Evolutionary conservation across 2,797 vertebrate genomes (phyloP), one percentile per base, ranked within the genome.

Genomic region (Sciaenops ocellatus): DNA sequence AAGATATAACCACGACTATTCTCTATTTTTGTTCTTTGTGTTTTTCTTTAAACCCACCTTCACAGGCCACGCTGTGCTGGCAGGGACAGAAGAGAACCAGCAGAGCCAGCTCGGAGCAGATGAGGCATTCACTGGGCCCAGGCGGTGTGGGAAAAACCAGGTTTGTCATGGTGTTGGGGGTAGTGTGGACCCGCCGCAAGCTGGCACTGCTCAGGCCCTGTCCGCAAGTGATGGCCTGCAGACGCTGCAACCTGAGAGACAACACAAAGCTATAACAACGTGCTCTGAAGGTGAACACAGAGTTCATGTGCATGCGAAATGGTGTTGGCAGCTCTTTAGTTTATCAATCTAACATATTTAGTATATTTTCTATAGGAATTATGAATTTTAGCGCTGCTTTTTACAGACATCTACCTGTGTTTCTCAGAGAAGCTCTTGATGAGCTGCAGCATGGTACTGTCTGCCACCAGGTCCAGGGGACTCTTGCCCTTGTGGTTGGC

Each of bases 41-140:
- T 8, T 38, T 34, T 38, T 38, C 34, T 38, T 38, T 38, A 38
- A 38, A 78, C 77, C 41, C 86, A 99, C 98, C 98, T 95, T 99
- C 98, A 79, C 98, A 99, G 63, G 97, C 98, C 2, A 98, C 98
- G 16, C 97, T 98, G 95, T 99, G 98, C 91, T 98, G 98, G 87
- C 98, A 99, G 0, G 98, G 98, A 56, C 95, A 95, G 93, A 99
- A 99, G 48, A 96, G 95, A 69, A 99, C 95, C 46, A 99, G 97
- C 88, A 98, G 90, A 3, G 98, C 96, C 82, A 98, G 95, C 90
- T 99, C 98, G 0, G 98, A 99, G 92, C 98, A 99, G 94, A 99
- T 98, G 90, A 99, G 96, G 94, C 98, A 99, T 94, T 99, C 98
- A 0, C 96, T 96, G 83, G 97, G 97, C 73, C 95, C 95, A 0